Evolutionary conservation across 2,888 invertebrate species (phyloP), one percentile per base, ranked within the genome.

Genomic region (Laspeyria flexula): DNA sequence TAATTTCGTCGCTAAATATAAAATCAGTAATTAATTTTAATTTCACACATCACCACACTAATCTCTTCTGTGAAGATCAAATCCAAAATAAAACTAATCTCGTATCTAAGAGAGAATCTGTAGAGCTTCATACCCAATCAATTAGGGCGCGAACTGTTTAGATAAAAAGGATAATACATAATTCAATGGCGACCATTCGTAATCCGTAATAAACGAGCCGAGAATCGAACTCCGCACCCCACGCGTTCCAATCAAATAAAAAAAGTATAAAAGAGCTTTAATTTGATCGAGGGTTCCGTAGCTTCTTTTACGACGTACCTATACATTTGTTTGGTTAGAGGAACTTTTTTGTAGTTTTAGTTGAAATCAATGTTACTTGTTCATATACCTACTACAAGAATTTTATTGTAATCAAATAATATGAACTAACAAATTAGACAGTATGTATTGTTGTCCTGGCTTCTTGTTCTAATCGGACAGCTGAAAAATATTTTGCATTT

Each of bases 161-260:
- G 59, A 71, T 70, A 65, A 66, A n/a, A 61, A 57, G 59, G 49
- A 68, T 60, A 61, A 74, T 73, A 73, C 71, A 73, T 73, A 71
- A 75, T 74, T 75, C 73, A 79, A 70, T 69, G 60, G 65, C 51
- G 59, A 49, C 60, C 68, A 48, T 52, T 55, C 62, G 60, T 75
- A 67, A 75, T 73, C 75, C 69, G 67, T 60, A 62, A 72, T 69
- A 71, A 71, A 73, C 73, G 71, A 72, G 65, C 55, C 58, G 65
- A 64, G 71, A 71, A 56, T 59, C 67, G 67, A 73, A 74, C 44
- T 65, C 55, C 53, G 37, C 61, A 31, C 62, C 70, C 73, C 66
- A 60, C 61, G 64, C 55, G 47, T 39, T 54, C 52, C 53, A 57
- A 55, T 53, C 50, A 46, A 56, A 68, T 53, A 60, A 64, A 60